Percentiles rank a stretch among this genome's conserved stretches.
Conservation (phyloP, 2,888 invertebrate genomes). For the Parnassius mnemosyne region DNA sequence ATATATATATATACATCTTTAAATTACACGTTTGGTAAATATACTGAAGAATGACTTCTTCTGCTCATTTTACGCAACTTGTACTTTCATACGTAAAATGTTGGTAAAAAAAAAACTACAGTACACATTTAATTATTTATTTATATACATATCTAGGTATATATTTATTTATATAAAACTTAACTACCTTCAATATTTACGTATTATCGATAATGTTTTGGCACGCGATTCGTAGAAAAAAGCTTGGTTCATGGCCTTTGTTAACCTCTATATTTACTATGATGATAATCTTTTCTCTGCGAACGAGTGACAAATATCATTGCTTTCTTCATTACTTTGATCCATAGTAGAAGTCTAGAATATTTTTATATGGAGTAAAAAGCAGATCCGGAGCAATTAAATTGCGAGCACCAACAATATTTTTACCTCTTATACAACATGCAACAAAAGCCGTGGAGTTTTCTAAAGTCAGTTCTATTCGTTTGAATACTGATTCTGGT, state of each 20-base stretch:
- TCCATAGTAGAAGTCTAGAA: slow-evolving; percentile 7
- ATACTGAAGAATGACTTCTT: no score
- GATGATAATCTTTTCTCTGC: not conserved
- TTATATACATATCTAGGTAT: slow-evolving; percentile 24
- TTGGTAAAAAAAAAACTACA: slow-evolving; percentile 16
- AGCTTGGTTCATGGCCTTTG: not conserved
- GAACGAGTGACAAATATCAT: not conserved
- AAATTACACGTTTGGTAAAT: no score
- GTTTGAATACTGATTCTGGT: no score
- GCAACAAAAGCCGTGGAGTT: no score
- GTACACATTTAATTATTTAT: slow-evolving; percentile 24
- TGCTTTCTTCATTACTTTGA: not conserved
- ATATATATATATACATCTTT: no score
- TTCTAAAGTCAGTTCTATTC: no score
- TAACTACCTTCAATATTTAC: slow-evolving; percentile 19
- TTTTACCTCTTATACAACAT: no score
- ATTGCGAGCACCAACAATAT: no score
- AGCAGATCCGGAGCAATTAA: no score
- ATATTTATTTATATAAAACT: slow-evolving; percentile 20
- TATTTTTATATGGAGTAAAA: no score
- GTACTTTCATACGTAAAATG: not conserved
- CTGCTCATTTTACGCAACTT: no score
- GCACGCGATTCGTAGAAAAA: slow-evolving; percentile 22
- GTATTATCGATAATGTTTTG: slow-evolving; percentile 12
- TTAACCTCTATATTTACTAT: not conserved